A percentile compares a stretch with the other conserved stretches of the same genome.
phyloP scores from a whole-genome alignment of 1,140 invertebrate genomes.

The Zaprionus camerounensis region DNA sequence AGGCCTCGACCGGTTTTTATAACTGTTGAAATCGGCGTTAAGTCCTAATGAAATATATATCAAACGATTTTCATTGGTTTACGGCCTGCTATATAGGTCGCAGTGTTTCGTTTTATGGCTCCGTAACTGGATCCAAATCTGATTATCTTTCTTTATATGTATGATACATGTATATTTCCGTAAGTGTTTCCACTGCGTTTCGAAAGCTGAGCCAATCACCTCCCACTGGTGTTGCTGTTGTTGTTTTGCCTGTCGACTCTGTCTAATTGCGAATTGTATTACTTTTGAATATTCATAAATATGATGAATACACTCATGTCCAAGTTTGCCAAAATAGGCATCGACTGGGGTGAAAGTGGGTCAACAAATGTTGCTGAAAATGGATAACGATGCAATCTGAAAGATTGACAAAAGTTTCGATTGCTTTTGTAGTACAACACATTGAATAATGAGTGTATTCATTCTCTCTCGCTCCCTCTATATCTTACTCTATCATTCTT shows the following conservation, averaged over 20 bases:
- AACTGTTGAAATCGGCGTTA: slow-evolving; percentile 18
- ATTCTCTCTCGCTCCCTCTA: not conserved
- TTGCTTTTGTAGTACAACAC: slow-evolving; percentile 40
- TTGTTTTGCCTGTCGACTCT: slow-evolving; percentile 38
- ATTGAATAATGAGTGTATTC: slow-evolving; percentile 6
- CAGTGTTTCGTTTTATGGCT: slow-evolving; percentile 18
- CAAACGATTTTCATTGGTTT: slow-evolving; percentile 24
- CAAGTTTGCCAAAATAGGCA: slow-evolving; percentile 62
- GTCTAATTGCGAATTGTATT: slow-evolving; percentile 64
- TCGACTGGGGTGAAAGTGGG: slow-evolving; percentile 64
- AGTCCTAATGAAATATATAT: slow-evolving; percentile 23
- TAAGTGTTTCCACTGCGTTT: slow-evolving; percentile 8
- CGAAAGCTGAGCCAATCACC: slow-evolving; percentile 51
- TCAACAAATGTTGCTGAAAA: slow-evolving; percentile 64
- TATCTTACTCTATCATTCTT: not conserved
- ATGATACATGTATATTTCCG: slow-evolving; percentile 1
- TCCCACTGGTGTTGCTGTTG: slow-evolving; percentile 37
- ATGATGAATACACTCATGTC: slow-evolving; percentile 31
- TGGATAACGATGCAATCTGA: slow-evolving; percentile 37
- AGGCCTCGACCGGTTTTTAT: slow-evolving; percentile 12
- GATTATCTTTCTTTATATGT: slow-evolving; percentile 19
- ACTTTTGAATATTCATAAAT: slow-evolving; percentile 59
- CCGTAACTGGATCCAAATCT: slow-evolving; percentile 43
- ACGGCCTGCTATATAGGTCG: slow-evolving; percentile 9
- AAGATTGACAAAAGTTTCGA: slow-evolving; percentile 53